These are phyloP conservation scores for Anguilla marmorata DNA, from an alignment of 2,797 vertebrate species.

Conservation along the genomic window DNA sequence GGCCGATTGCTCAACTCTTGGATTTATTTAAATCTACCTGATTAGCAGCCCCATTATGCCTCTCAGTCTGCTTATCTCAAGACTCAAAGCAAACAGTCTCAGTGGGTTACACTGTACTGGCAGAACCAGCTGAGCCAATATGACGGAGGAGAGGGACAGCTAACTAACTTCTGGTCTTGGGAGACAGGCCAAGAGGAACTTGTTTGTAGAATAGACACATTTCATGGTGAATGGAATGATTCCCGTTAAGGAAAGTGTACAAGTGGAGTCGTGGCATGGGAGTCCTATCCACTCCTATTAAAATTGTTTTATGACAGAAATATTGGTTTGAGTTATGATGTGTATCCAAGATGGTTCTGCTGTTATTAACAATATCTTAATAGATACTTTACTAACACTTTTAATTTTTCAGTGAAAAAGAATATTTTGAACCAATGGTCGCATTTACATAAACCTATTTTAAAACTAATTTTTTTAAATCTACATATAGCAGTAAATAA, in stretches of 20 bases:
- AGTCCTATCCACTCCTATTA: no score
- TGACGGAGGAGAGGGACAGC: background rate
- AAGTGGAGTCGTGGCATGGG: no score
- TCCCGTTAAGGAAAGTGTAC: no score
- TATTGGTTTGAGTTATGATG: no score
- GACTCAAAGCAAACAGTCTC: background rate
- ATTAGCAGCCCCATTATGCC: background rate
- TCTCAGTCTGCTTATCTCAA: background rate
- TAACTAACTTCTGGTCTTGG: background rate
- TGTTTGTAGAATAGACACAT: background rate
- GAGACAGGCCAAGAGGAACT: background rate
- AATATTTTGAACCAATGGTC: no score
- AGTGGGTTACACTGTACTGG: background rate
- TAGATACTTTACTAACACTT: background rate
- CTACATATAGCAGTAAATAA: background rate
- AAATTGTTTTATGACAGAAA: no score
- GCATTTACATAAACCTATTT: background rate
- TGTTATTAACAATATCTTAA: background rate
- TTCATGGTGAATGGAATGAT: background rate
- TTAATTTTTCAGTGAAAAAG: no score
- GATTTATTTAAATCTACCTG: background rate
- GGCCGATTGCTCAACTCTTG: background rate
- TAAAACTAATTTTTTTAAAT: background rate
- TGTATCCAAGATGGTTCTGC: no score
- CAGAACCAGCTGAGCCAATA: background rate